phyloP scores from a whole-genome alignment of 1,140 invertebrate genomes.

The Apis laboriosa region DNA sequence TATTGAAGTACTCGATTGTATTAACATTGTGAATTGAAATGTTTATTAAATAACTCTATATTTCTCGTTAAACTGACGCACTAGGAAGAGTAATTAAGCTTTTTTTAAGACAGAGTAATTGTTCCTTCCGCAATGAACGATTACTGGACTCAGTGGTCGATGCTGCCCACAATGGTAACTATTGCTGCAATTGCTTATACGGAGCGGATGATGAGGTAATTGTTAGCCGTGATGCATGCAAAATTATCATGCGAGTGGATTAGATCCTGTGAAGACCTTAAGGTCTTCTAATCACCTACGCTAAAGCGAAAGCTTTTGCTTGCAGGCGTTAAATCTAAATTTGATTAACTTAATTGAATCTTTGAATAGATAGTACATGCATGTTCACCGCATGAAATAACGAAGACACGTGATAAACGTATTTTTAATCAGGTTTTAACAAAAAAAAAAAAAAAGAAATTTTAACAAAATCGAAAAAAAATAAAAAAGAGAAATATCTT shows the following conservation, averaged over 20 bases:
- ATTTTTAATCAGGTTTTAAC: too few species aligned
- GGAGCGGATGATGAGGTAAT: slow-evolving; percentile 45
- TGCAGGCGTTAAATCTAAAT: slow-evolving; percentile 15
- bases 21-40: background rate
- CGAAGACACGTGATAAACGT: background rate
- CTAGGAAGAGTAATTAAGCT: slow-evolving; percentile 62
- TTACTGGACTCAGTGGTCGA: slow-evolving; percentile 24
- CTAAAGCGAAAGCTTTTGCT: background rate
- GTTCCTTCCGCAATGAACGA: slow-evolving; percentile 58
- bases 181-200: slow-evolving; percentile 45
- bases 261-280: slow-evolving; percentile 29
- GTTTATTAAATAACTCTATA: slow-evolving; percentile 6
- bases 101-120: slow-evolving; percentile 57
- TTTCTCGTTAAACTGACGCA: slow-evolving; percentile 21
- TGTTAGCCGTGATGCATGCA: slow-evolving; percentile 48
- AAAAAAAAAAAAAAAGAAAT: background rate
- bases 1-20: background rate
- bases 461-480: background rate
- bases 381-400: background rate
- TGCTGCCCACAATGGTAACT: slow-evolving; percentile 46
- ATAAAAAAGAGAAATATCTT: too few species aligned
- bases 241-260: slow-evolving; percentile 33
- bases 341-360: slow-evolving; percentile 22
- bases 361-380: background rate
- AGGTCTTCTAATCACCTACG: background rate